A percentile compares a stretch with the other conserved stretches of the same genome.
Conservation (phyloP, 1,140 invertebrate species). For the Carposina sasakii region DNA sequence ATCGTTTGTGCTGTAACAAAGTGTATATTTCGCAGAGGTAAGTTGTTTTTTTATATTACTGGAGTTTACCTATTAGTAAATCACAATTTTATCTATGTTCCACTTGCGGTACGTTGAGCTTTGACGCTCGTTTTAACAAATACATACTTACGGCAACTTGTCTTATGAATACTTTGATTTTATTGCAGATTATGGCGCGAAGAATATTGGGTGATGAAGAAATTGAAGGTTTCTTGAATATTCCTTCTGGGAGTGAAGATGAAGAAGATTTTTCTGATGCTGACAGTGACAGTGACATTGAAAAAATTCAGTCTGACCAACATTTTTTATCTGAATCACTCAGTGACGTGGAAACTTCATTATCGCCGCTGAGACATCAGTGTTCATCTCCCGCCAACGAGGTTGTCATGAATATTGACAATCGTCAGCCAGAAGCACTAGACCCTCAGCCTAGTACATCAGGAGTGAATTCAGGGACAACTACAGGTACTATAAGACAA, state of each 20-base stretch:
- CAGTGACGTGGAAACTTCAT: slow-evolving; percentile 8
- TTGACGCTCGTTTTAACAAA: no score
- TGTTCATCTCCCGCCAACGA: background rate
- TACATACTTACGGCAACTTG: no score
- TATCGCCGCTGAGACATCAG: background rate
- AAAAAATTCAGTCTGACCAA: slow-evolving; percentile 16
- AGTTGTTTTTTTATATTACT: no score
- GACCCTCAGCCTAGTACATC: slow-evolving; percentile 15
- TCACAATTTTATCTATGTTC: no score
- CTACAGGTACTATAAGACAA: slow-evolving; percentile 12
- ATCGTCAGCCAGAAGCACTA: slow-evolving; percentile 2
- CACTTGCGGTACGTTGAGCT: no score
- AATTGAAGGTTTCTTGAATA: slow-evolving; percentile 17
- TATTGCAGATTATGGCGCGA: slow-evolving; percentile 16
- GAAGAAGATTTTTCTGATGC: slow-evolving; percentile 17
- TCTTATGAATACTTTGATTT: no score
- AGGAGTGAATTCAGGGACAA: slow-evolving; percentile 13
- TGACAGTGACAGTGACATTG: slow-evolving; percentile 22
- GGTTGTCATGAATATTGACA: background rate
- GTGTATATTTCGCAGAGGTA: no score
- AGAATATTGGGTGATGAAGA: slow-evolving; percentile 12
- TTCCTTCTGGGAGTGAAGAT: slow-evolving; percentile 22
- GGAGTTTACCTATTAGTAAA: no score
- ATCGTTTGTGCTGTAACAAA: no score
- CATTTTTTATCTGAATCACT: slow-evolving; percentile 10